Conservation (phyloP, 2,888 invertebrate species). For the Lasioglossum calceatum region DNA sequence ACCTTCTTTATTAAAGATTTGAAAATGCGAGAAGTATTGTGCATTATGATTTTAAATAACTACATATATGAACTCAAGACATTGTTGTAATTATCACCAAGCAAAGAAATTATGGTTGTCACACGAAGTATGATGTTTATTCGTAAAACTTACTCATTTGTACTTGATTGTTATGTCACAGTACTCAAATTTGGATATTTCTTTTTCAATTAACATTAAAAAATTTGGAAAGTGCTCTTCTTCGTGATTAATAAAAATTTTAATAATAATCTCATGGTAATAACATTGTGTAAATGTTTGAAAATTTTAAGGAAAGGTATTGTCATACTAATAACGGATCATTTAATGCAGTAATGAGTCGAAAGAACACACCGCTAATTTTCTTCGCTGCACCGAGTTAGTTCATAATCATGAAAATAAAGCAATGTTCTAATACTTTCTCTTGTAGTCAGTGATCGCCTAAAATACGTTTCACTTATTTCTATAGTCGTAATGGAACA, state of each 20-base stretch:
- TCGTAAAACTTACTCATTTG: too few relatives aligned
- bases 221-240: too few relatives aligned
- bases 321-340: too few relatives aligned
- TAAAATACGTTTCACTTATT: slow-evolving; percentile 7
- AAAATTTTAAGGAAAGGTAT: background rate
- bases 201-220: background rate
- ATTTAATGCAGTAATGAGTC: too few relatives aligned
- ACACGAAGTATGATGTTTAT: too few relatives aligned
- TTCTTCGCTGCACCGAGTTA: background rate
- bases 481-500: background rate
- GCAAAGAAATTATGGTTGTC: background rate
- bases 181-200: background rate
- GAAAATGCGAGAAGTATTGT: too few relatives aligned
- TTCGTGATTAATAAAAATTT: background rate
- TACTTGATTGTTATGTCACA: background rate
- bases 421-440: background rate
- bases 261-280: background rate
- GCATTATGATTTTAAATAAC: too few relatives aligned
- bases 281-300: background rate
- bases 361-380: background rate
- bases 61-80: too few relatives aligned
- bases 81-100: too few relatives aligned
- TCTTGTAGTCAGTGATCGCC: background rate
- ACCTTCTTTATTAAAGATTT: too few relatives aligned
- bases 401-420: background rate